Conservation (phyloP, 2,113 vertebrate species). For the Oxyruncus cristatus region DNA sequence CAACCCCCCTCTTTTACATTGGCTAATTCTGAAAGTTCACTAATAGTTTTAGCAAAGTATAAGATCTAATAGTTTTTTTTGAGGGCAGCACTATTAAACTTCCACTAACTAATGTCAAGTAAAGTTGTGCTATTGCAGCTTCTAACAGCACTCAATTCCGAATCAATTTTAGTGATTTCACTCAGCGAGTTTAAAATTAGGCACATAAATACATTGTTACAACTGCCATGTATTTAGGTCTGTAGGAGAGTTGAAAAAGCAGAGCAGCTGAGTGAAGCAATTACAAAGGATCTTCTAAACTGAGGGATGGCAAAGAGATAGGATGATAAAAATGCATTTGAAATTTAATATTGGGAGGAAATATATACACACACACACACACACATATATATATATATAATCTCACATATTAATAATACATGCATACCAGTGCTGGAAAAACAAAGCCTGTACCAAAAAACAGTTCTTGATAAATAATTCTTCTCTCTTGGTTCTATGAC, state of each 20-base stretch:
- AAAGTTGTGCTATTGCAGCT: neutral
- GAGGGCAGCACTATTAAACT: neutral
- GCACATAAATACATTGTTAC: neutral
- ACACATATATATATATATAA: neutral
- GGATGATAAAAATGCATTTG: neutral
- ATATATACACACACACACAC: too few relatives aligned
- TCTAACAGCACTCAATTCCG: neutral
- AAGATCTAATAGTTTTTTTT: neutral
- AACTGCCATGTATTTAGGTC: neutral
- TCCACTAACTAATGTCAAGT: neutral
- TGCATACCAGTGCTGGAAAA: neutral
- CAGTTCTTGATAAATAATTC: neutral
- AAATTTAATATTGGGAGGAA: slow-evolving; percentile 8
- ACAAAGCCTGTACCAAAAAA: neutral
- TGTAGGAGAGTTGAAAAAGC: neutral
- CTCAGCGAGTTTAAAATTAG: slow-evolving; percentile 24
- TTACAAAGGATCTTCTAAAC: neutral
- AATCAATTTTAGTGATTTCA: neutral
- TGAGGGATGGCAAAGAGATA: neutral
- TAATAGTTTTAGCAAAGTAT: neutral
- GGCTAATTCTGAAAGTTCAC: neutral
- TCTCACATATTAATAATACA: neutral
- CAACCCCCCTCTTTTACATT: neutral
- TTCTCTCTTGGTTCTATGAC: neutral
- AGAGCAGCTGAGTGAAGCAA: neutral